A percentile compares a stretch with the other conserved stretches of the same genome.
These are phyloP conservation scores for Malurus melanocephalus DNA, from an alignment of 2,113 vertebrate species.

Conservation along the genomic window DNA sequence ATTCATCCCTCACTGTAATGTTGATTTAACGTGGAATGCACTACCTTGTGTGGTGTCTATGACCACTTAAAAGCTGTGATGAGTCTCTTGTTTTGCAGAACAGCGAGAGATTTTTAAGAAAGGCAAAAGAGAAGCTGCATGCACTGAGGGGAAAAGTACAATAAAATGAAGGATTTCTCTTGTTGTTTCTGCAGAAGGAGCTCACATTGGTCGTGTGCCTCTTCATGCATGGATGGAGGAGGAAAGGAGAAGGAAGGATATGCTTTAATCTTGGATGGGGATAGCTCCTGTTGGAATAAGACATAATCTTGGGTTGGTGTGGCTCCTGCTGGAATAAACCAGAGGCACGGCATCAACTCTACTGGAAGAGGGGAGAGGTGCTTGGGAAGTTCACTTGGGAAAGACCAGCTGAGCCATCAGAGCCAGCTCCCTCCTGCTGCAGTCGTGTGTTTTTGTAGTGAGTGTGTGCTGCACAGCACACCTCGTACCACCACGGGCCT, in stretches of 20 bases:
- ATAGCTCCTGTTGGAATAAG: neutral
- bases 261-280: neutral
- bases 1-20: neutral
- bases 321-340: neutral
- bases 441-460: neutral
- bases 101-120: neutral
- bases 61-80: neutral
- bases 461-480: neutral
- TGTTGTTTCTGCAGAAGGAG: neutral
- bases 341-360: neutral
- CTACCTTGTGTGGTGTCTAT: neutral
- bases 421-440: neutral
- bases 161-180: neutral
- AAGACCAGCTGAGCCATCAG: neutral
- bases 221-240: neutral
- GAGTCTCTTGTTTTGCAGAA: neutral
- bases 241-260: neutral
- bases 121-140: neutral
- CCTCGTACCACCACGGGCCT: fast-evolving
- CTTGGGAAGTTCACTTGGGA: neutral
- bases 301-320: neutral
- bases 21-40: constrained; percentile 3
- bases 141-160: neutral
- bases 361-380: neutral
- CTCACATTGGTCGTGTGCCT: neutral